These are phyloP conservation scores for Calliopum simillimum DNA, from an alignment of 2,888 invertebrate genomes.

Conservation along the genomic window DNA sequence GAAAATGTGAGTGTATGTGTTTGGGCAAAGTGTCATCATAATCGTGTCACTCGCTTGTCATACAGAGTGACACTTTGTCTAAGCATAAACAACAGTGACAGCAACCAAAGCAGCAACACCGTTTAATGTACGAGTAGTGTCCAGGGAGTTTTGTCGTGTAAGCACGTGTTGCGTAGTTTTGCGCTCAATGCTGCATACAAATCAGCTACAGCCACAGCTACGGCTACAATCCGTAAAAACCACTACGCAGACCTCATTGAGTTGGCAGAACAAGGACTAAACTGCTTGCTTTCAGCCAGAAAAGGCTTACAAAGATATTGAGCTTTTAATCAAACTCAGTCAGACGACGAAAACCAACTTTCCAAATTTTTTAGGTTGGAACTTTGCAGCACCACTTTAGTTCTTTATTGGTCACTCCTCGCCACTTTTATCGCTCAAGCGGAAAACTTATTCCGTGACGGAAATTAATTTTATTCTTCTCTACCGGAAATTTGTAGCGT, in stretches of 20 bases:
- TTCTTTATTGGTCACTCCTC: neutral
- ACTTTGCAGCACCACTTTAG: too few species aligned
- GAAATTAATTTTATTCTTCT: slow-evolving; percentile 38
- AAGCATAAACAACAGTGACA: slow-evolving; percentile 21
- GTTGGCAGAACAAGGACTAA: neutral
- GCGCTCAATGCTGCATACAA: slow-evolving; percentile 15
- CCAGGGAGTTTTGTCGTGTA: too few species aligned
- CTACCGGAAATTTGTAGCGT: neutral
- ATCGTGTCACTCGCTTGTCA: slow-evolving; percentile 30
- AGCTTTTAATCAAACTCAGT: slow-evolving; percentile 39
- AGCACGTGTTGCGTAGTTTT: slow-evolving; percentile 27
- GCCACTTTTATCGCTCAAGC: slow-evolving; percentile 12
- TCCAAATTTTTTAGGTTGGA: too few species aligned
- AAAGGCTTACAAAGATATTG: slow-evolving; percentile 29
- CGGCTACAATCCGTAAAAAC: neutral
- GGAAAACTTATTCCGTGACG: slow-evolving; percentile 36
- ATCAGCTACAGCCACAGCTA: neutral
- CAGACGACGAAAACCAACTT: too few species aligned
- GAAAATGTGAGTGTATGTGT: slow-evolving; percentile 11
- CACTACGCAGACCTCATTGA: neutral
- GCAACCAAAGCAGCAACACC: slow-evolving; percentile 5
- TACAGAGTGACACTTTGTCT: slow-evolving; percentile 33
- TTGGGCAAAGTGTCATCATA: slow-evolving; percentile 19
- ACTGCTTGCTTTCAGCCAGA: neutral
- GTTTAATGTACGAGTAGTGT: too few species aligned